Percentiles rank a stretch among this genome's conserved stretches.
Conservation (phyloP, 2,888 invertebrate genomes). For the Aricia artaxerxes region DNA sequence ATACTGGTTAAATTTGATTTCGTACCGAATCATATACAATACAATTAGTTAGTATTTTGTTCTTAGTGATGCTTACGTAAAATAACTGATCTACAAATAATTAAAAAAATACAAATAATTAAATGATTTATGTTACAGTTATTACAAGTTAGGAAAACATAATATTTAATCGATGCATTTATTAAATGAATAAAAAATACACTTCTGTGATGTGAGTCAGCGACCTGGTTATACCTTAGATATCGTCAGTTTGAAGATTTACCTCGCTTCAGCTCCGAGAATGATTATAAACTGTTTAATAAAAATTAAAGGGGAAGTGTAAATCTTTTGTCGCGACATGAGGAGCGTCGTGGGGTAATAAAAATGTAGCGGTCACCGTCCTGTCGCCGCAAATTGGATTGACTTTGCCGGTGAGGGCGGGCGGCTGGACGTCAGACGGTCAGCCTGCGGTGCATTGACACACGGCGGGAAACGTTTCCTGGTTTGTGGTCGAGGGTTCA, state of each 20-base stretch:
- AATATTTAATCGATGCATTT: too few species aligned
- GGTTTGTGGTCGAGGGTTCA: not conserved
- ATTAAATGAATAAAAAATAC: too few species aligned
- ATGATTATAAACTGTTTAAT: not conserved
- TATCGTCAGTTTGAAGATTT: not conserved
- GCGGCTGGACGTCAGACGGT: constrained; percentile 36
- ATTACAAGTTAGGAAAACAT: too few species aligned
- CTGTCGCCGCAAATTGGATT: constrained; percentile 42
- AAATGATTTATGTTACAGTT: too few species aligned
- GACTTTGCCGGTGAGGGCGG: constrained; percentile 38
- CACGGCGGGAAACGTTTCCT: constrained; percentile 36
- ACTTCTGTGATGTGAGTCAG: not conserved
- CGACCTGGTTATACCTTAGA: not conserved
- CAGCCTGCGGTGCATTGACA: constrained; percentile 37
- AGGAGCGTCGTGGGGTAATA: constrained; percentile 13
- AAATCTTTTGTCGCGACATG: constrained; percentile 30
- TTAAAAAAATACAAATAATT: not conserved
- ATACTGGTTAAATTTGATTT: constrained; percentile 10
- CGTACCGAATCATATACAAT: not conserved
- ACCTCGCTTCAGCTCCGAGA: not conserved
- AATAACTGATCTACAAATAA: too few species aligned
- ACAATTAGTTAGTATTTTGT: not conserved
- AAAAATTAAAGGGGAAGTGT: constrained; percentile 2
- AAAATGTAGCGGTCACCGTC: constrained; percentile 40
- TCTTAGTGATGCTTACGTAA: not conserved